phyloP scores from a whole-genome alignment of 53 echinoderm and acorn worm species.

The Zoroaster sp. region DNA sequence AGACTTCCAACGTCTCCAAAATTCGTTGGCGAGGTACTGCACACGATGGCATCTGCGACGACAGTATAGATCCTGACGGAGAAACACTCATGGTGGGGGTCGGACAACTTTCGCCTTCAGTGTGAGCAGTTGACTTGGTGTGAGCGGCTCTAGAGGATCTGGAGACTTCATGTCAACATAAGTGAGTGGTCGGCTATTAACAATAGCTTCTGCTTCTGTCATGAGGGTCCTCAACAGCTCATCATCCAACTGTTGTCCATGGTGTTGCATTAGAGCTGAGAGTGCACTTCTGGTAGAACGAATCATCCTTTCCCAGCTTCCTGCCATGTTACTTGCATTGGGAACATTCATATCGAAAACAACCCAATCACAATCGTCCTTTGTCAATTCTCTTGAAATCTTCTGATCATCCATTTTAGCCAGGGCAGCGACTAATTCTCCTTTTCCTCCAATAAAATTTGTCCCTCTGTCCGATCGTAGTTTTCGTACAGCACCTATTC shows the following conservation, averaged over 20 bases:
- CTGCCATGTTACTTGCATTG: constrained; percentile 66
- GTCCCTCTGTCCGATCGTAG: constrained; percentile 35
- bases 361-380: constrained; percentile 51
- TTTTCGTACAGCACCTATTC: constrained; percentile 7
- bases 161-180: not conserved
- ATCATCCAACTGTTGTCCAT: constrained; percentile 52
- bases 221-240: constrained; percentile 64
- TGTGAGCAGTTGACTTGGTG: constrained; percentile 63
- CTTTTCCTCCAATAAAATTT: constrained; percentile 34
- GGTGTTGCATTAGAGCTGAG: constrained; percentile 41
- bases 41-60: constrained; percentile 38
- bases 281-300: constrained; percentile 59
- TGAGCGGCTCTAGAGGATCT: constrained; percentile 16
- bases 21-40: constrained; percentile 17
- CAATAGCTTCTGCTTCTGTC: constrained; percentile 61
- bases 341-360: constrained; percentile 56
- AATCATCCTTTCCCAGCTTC: constrained; percentile 72
- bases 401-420: constrained; percentile 35
- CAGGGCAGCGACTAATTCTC: constrained; percentile 10
- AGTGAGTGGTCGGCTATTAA: constrained; percentile 61
- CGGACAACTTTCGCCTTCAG: constrained; percentile 42
- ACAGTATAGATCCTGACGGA: constrained; percentile 8
- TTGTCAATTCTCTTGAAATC: constrained; percentile 19
- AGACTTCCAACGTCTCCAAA: constrained; percentile 45
- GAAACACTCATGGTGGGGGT: constrained; percentile 55